phyloP scores from a whole-genome alignment of 64 coral and sea anemone genomes.

The Catalaphyllia jardinei region DNA sequence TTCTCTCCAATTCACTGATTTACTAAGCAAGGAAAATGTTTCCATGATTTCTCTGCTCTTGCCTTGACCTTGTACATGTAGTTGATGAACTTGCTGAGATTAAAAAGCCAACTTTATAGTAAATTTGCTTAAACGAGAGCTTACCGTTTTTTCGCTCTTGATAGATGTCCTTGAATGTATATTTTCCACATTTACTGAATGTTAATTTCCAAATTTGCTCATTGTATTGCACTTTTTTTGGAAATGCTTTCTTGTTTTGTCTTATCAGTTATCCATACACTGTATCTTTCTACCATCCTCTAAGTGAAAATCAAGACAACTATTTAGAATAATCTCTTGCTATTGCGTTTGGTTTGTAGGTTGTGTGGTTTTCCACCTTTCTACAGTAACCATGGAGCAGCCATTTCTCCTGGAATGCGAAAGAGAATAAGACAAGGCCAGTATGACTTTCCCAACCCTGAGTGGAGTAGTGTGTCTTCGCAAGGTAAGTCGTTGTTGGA shows the following conservation, averaged over 20 bases:
- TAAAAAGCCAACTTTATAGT: too few species aligned
- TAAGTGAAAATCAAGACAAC: too few species aligned
- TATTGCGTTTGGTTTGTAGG: conserved; percentile 21
- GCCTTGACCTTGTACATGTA: too few species aligned
- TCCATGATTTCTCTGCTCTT: too few species aligned
- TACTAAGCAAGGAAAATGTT: background rate
- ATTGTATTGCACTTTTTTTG: too few species aligned
- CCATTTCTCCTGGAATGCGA: conserved; percentile 97
- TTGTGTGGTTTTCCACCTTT: conserved; percentile 98
- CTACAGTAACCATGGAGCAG: conserved; percentile 96
- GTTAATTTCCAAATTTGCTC: too few species aligned
- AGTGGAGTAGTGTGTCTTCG: conserved; percentile 87
- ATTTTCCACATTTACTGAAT: background rate
- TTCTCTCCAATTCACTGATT: background rate
- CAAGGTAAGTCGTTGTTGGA: conserved; percentile 54
- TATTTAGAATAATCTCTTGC: background rate
- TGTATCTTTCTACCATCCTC: too few species aligned
- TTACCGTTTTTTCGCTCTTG: background rate
- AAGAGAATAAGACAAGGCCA: conserved; percentile 95
- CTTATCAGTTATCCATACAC: too few species aligned
- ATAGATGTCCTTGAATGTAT: background rate
- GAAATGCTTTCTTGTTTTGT: too few species aligned
- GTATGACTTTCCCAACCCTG: conserved; percentile 93
- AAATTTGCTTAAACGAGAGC: too few species aligned
- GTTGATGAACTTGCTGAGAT: too few species aligned